These are phyloP conservation scores for Hypomecis atomaria DNA, from an alignment of 2,888 invertebrate species.

Conservation along the genomic window DNA sequence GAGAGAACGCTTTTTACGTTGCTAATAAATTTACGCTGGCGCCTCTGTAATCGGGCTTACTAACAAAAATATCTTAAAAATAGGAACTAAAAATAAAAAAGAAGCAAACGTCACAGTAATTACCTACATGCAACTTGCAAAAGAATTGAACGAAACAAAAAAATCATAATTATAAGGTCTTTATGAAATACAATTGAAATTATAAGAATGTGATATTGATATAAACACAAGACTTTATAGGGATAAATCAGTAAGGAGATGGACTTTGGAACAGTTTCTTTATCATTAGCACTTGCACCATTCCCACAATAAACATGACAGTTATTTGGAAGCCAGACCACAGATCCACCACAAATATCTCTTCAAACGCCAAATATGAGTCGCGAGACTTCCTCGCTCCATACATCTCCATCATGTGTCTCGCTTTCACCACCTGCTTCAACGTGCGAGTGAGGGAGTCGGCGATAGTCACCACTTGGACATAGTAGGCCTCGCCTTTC, in stretches of 20 bases:
- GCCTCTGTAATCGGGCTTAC: too few species aligned
- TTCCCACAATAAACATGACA: conserved; percentile 89
- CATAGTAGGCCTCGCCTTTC: conserved; percentile 59
- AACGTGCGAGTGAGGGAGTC: conserved; percentile 87
- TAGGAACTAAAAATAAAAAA: too few species aligned
- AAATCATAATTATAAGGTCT: too few species aligned
- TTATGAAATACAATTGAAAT: too few species aligned
- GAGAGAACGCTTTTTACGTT: too few species aligned
- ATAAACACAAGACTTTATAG: background rate
- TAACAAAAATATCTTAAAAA: too few species aligned
- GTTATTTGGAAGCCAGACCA: conserved; percentile 91
- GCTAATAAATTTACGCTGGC: too few species aligned
- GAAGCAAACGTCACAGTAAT: too few species aligned
- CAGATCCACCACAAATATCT: conserved; percentile 91
- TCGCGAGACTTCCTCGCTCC: conserved; percentile 92
- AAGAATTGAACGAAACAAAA: too few species aligned
- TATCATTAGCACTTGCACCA: conserved; percentile 91
- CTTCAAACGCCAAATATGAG: conserved; percentile 90
- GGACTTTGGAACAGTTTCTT: conserved; percentile 79
- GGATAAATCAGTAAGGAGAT: background rate
- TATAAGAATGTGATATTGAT: too few species aligned
- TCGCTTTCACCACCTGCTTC: conserved; percentile 85
- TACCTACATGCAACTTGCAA: too few species aligned
- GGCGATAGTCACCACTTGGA: conserved; percentile 83
- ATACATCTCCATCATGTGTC: conserved; percentile 87